phyloP scores from a whole-genome alignment of 2,797 vertebrate species.

The Cercopithecus diana region DNA sequence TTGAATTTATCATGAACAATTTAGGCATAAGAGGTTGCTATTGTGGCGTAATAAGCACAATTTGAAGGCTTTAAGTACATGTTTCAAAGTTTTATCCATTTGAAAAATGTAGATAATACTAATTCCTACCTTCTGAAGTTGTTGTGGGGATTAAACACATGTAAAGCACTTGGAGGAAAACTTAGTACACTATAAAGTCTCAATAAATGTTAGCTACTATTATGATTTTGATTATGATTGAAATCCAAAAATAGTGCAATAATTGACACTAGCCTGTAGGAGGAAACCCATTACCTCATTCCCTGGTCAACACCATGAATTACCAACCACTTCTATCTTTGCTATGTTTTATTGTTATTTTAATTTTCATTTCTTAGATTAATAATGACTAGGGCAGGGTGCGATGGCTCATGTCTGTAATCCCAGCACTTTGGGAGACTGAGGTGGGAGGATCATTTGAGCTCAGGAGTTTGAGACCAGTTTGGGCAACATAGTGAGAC shows the following conservation, averaged over 20 bases:
- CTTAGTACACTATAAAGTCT: not conserved
- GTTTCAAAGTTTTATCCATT: not conserved
- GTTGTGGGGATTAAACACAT: not conserved
- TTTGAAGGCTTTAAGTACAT: not conserved
- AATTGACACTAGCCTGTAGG: too few species aligned
- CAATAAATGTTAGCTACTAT: not conserved
- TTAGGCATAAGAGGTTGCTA: not conserved
- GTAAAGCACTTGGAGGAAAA: not conserved
- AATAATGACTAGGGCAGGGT: not conserved
- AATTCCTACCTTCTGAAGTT: not conserved
- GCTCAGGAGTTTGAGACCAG: not conserved
- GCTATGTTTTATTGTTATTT: not conserved
- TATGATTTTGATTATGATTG: not conserved
- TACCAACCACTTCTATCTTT: not conserved
- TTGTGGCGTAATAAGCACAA: not conserved
- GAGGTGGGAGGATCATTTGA: not conserved
- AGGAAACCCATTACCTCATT: not conserved
- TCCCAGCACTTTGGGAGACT: not conserved
- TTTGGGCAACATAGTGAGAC: not conserved
- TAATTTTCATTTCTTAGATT: conserved; percentile 28
- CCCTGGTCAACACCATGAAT: not conserved
- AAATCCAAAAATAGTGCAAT: not conserved
- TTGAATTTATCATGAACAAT: not conserved
- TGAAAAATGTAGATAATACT: not conserved
- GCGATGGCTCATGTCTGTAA: not conserved